Base-by-base conservation (phyloP, 2,113 vertebrate species). In the Chinchilla lanigera region DNA sequence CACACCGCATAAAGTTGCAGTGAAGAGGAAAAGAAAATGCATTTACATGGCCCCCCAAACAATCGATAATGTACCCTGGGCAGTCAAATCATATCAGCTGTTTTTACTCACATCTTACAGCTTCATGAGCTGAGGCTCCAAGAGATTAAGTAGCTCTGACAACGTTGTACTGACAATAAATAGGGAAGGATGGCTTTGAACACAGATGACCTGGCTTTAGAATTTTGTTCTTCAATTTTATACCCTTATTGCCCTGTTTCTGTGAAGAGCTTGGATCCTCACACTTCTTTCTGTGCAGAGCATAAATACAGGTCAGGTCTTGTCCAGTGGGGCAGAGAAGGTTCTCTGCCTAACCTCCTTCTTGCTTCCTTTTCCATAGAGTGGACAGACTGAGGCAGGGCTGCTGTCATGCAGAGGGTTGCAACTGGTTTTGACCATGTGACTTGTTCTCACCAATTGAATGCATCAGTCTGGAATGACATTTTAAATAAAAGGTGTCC, bases 21-120 rank as follows among this genome's bases (percentile, higher is more conserved):
- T 41, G 35, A 65, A 3, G 50, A 26, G 83, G 1, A 67, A 52
- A 83, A 75, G 11, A 73, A 88, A 44, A 11, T n/a, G 20, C 11
- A 54, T 56, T 33, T 14, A 11, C 1, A 65, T 26, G 30, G 13
- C 71, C 17, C 5, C 50, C 26, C 33, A 30, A 71, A 54, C 3
- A 14, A 20, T 28, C 13, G 54, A 1, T 0, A 63, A 17, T 10
- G 0, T 26, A 13, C 19, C 13, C 33, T 67, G 20, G 22, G 20
- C 12, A 22, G 26, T 92, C 41, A 63, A n/a, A 47, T 75, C 35
- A 44, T 24, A 58, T n/a, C 28, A n/a, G 54, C 7, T 52, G 5
- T 63, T 89, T 96, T 96, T n/a, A 93, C 52, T 90, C 96, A 75
- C 33, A 35, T 28, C 44, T 90, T 61, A 73, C 2, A 75, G 28